Conservation (phyloP, 2,113 vertebrate genomes). For the Cryptomyrus ogoouensis region DNA sequence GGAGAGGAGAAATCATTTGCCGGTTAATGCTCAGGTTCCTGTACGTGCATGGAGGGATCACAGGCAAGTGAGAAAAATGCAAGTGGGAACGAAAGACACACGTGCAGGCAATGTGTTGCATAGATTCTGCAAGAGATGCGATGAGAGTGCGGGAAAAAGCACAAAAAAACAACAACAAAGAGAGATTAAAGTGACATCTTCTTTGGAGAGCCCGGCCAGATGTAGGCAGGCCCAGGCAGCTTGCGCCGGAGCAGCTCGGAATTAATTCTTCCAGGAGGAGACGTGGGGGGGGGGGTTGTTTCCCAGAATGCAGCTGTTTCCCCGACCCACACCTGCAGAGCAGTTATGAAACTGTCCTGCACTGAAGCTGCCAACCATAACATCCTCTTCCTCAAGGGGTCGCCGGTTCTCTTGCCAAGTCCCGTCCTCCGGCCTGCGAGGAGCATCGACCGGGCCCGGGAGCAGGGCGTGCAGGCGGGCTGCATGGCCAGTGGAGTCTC, state of each 20-base stretch:
- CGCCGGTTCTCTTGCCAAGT: conserved; percentile 8
- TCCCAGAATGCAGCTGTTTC: conserved; percentile 21
- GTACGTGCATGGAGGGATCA: no score
- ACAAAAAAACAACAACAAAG: not conserved
- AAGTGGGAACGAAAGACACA: not conserved
- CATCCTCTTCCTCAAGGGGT: conserved; percentile 25
- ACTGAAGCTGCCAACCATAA: conserved; percentile 24
- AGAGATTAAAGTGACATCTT: conserved; percentile 13
- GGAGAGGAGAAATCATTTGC: not conserved
- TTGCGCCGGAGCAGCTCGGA: conserved; percentile 6
- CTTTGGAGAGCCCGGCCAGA: not conserved
- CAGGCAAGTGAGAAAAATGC: not conserved
- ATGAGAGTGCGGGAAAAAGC: not conserved
- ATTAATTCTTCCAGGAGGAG: conserved; percentile 17
- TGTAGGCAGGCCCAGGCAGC: not conserved
- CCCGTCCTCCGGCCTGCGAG: not conserved
- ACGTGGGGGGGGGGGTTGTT: not conserved
- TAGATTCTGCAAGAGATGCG: not conserved
- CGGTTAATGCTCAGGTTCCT: not conserved
- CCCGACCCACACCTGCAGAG: conserved; percentile 10
- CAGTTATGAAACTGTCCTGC: conserved; percentile 18
- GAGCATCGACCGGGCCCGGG: not conserved
- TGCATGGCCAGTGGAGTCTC: not conserved
- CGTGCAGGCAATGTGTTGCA: not conserved
- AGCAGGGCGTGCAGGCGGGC: not conserved